Percentiles rank a stretch among this genome's conserved stretches.
These are phyloP conservation scores for Nephrotoma flavescens DNA, from an alignment of 2,888 invertebrate species.

Conservation along the genomic window DNA sequence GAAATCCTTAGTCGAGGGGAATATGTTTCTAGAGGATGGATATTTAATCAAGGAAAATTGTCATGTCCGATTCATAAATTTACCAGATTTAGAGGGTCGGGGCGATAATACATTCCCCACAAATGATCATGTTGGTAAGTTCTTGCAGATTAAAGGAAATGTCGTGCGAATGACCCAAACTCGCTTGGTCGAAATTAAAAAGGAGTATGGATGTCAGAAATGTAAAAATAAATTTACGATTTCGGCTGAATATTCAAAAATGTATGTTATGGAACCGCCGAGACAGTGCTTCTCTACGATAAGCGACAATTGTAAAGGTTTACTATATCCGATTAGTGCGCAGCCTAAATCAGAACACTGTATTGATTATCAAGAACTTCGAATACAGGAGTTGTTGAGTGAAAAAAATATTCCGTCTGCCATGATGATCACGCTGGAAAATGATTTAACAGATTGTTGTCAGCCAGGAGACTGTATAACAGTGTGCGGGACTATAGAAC, in stretches of 20 bases:
- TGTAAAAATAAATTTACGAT: conserved; percentile 53
- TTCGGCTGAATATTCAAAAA: conserved; percentile 53
- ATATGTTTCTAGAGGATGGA: conserved; percentile 24
- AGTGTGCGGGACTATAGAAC: conserved; percentile 62
- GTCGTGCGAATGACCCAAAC: conserved; percentile 60
- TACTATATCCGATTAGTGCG: conserved; percentile 41
- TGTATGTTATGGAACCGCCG: conserved; percentile 32
- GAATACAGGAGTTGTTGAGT: conserved; percentile 69
- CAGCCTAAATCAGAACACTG: conserved; percentile 30
- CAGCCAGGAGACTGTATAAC: conserved; percentile 81
- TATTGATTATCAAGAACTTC: conserved; percentile 74
- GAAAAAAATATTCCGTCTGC: conserved; percentile 56
- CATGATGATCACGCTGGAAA: conserved; percentile 62
- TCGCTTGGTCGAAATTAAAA: conserved; percentile 60
- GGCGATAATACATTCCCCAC: conserved; percentile 50
- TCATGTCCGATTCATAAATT: conserved; percentile 47
- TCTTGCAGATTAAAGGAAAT: conserved; percentile 65
- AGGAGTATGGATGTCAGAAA: conserved; percentile 58
- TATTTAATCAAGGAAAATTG: conserved; percentile 44
- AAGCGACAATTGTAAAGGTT: conserved; percentile 27
- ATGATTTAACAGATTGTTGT: conserved; percentile 74
- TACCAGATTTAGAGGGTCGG: conserved; percentile 55
- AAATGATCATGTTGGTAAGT: conserved; percentile 53
- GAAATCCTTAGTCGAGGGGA: conserved; percentile 35
- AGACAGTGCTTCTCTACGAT: conserved; percentile 27